A percentile compares a stretch with the other conserved stretches of the same genome.
Conservation (phyloP, 2,888 invertebrate species). For the Tetramorium bicarinatum region DNA sequence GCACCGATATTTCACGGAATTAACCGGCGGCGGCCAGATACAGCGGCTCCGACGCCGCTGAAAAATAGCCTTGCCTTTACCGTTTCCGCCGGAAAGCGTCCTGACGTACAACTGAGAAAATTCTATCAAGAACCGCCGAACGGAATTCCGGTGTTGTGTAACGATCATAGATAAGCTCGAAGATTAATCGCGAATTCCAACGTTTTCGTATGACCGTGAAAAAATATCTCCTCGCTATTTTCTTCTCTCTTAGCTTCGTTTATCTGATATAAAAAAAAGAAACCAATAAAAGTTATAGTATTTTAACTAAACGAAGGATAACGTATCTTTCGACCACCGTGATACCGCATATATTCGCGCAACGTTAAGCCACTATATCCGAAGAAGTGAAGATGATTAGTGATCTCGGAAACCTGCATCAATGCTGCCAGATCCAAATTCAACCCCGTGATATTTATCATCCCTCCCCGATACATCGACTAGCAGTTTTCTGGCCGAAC, state of each 20-base stretch:
- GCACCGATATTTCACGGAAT: conserved; percentile 61
- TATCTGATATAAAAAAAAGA: neutral
- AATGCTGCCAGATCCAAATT: conserved; percentile 26
- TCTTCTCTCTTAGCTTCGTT: neutral
- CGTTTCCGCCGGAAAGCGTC: conserved; percentile 35
- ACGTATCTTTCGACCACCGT: neutral
- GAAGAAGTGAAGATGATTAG: conserved; percentile 7
- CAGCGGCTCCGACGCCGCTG: conserved; percentile 44
- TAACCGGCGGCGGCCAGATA: conserved; percentile 50
- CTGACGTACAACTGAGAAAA: conserved; percentile 19
- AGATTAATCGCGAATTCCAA: conserved; percentile 26
- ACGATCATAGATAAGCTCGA: conserved; percentile 23
- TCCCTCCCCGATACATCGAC: conserved; percentile 32
- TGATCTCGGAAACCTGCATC: neutral
- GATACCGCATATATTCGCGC: neutral
- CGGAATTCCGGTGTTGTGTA: conserved; percentile 25
- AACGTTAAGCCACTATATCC: neutral
- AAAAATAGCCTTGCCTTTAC: conserved; percentile 51
- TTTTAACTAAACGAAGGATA: neutral
- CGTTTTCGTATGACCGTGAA: neutral
- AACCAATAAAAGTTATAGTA: neutral
- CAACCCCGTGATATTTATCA: conserved; percentile 35
- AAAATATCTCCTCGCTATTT: neutral
- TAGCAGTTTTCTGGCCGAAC: conserved; percentile 24
- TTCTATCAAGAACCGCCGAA: conserved; percentile 39